These are phyloP conservation scores for Crotophaga sulcirostris DNA, from an alignment of 2,113 vertebrate species.

Conservation along the genomic window DNA sequence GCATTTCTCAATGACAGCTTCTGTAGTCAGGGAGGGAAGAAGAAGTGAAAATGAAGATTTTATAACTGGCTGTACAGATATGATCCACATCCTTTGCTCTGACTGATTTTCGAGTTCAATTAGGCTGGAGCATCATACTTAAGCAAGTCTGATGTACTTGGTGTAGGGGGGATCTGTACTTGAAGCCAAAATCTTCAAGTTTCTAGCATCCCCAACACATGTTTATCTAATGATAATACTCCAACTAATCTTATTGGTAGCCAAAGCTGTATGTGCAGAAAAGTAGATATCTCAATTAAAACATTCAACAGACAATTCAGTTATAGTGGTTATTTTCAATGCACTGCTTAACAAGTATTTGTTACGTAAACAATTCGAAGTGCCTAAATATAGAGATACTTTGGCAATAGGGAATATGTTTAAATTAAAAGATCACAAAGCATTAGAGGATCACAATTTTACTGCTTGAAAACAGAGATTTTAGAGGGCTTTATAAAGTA, in stretches of 20 bases:
- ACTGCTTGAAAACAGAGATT: background rate
- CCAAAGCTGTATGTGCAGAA: background rate
- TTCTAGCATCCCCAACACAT: background rate
- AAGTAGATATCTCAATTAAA: background rate
- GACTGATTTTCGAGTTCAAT: background rate
- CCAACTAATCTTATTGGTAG: background rate
- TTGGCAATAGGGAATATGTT: background rate
- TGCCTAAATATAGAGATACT: background rate
- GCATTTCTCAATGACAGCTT: background rate
- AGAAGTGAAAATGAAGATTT: background rate
- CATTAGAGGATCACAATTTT: background rate
- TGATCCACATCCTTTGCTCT: background rate
- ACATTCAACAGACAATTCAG: background rate
- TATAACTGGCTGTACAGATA: background rate
- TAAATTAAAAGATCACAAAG: background rate
- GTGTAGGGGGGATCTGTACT: background rate
- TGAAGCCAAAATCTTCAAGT: background rate
- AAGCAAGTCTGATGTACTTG: background rate
- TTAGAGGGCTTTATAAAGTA: background rate
- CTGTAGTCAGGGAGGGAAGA: background rate
- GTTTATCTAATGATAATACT: background rate
- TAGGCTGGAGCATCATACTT: background rate
- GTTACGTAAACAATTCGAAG: background rate
- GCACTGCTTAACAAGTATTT: background rate
- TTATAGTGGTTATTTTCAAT: background rate